Conservation (phyloP, 2,113 vertebrate genomes). For the Poeciliopsis prolifica region DNA sequence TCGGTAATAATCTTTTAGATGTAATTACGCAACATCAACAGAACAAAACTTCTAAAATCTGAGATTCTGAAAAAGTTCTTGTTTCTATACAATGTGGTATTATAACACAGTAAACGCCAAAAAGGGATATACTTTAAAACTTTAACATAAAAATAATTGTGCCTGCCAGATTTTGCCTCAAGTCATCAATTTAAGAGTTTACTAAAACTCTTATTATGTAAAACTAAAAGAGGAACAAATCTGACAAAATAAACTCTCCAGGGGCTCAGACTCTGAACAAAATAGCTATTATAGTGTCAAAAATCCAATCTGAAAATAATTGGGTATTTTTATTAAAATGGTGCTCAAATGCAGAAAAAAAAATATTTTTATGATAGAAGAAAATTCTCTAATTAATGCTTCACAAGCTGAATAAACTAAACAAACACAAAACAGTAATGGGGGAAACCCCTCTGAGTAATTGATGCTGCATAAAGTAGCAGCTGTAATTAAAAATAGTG, state of each 20-base stretch:
- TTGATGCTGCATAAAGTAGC: conserved; percentile 14
- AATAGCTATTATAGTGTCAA: not conserved
- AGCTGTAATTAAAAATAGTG: conserved; percentile 40
- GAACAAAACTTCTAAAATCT: conserved; percentile 27
- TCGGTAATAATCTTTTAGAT: not conserved
- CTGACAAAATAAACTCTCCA: conserved; percentile 1
- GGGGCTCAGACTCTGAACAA: not conserved
- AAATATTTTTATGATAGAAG: conserved; percentile 5
- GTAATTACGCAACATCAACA: conserved; percentile 19
- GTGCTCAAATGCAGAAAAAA: not conserved
- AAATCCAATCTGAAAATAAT: not conserved
- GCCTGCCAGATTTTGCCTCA: not conserved
- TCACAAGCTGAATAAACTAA: conserved; percentile 23
- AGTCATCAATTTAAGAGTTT: not conserved
- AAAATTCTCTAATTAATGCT: conserved; percentile 47
- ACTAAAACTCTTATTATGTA: not conserved
- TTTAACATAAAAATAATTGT: conserved; percentile 1
- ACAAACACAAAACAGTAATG: conserved; percentile 29
- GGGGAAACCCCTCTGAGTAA: conserved; percentile 36
- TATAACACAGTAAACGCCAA: conserved; percentile 17
- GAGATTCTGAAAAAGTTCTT: conserved; percentile 15
- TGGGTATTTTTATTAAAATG: not conserved
- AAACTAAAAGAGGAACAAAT: not conserved
- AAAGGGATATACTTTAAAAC: not conserved
- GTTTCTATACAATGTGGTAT: conserved; percentile 13